Percentiles rank a stretch among this genome's conserved stretches.
phyloP scores from a whole-genome alignment of 1,140 invertebrate species.

The Meloidogyne hapla region DNA sequence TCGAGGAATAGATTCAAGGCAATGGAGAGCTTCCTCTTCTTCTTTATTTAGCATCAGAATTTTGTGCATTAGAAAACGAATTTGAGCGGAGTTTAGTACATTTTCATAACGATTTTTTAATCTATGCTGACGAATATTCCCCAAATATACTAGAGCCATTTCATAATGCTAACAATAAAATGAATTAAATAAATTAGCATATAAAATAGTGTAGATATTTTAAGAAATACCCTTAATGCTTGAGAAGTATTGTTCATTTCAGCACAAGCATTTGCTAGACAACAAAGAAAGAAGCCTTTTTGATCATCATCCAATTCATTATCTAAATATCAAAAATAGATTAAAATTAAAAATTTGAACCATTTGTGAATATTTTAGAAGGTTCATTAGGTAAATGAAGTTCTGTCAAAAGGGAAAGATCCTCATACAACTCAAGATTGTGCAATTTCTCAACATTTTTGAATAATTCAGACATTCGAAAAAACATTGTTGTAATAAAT shows the following conservation, averaged over 20 bases:
- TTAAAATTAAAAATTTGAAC: background rate
- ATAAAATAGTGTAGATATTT: background rate
- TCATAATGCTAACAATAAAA: constrained; percentile 11
- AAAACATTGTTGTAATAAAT: constrained; percentile 8
- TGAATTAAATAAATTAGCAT: background rate
- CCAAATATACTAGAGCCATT: constrained; percentile 15
- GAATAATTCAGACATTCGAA: constrained; percentile 12
- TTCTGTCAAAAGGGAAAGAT: constrained; percentile 14
- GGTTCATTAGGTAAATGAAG: constrained; percentile 14
- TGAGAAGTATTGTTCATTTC: background rate
- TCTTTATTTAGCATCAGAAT: constrained; percentile 11
- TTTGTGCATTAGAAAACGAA: constrained; percentile 22
- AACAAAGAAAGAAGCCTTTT: constrained; percentile 14
- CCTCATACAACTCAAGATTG: constrained; percentile 21
- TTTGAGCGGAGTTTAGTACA: constrained; percentile 16
- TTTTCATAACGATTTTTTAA: constrained; percentile 27
- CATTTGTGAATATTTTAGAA: constrained; percentile 16
- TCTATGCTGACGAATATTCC: constrained; percentile 10
- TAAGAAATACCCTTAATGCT: constrained; percentile 13
- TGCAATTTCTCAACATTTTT: constrained; percentile 1
- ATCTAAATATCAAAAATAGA: background rate
- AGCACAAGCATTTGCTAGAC: constrained; percentile 10
- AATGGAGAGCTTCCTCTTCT: constrained; percentile 26
- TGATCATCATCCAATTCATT: constrained; percentile 23
- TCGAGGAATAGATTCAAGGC: constrained; percentile 18